Percentiles rank a stretch among this genome's conserved stretches.
Conservation (phyloP, 53 echinoderm and acorn worm species). For the Holothuria scabra region DNA sequence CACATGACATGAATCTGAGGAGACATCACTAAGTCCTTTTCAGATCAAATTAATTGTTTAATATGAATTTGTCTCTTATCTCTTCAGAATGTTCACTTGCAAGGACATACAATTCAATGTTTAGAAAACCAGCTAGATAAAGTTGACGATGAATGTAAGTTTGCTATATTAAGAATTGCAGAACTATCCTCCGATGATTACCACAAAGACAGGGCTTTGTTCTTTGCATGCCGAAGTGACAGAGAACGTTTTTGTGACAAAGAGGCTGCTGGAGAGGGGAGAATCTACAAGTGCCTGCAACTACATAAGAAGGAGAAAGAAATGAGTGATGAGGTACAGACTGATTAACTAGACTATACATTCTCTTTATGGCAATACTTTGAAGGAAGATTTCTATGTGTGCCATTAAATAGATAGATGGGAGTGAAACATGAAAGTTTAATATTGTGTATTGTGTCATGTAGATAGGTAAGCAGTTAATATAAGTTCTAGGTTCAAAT, state of each 20-base stretch:
- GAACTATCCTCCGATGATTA: constrained; percentile 91
- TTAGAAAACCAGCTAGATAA: constrained; percentile 63
- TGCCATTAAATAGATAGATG: too few relatives aligned
- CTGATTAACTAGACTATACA: not conserved
- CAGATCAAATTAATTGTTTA: not conserved
- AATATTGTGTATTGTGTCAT: too few relatives aligned
- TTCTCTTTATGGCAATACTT: too few relatives aligned
- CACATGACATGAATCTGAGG: not conserved
- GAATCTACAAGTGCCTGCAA: constrained; percentile 88
- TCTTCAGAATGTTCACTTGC: constrained; percentile 53
- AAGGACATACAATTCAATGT: constrained; percentile 88
- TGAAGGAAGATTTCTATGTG: too few relatives aligned
- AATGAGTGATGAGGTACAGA: constrained; percentile 85
- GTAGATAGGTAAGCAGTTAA: too few relatives aligned
- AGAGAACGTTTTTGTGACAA: constrained; percentile 85
- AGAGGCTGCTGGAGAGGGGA: constrained; percentile 70
- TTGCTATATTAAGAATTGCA: constrained; percentile 79
- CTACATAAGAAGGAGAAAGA: constrained; percentile 84
- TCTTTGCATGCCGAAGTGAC: constrained; percentile 90
- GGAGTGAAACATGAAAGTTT: too few relatives aligned
- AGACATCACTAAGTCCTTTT: not conserved
- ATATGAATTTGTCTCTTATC: not conserved
- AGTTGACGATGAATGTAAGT: constrained; percentile 57
- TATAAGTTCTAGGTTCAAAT: too few relatives aligned
- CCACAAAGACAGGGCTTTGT: constrained; percentile 83